Percentiles rank a stretch among this genome's conserved stretches.
These are phyloP conservation scores for Brachionus rubens DNA, from an alignment of 1,140 invertebrate species.

Conservation along the genomic window DNA sequence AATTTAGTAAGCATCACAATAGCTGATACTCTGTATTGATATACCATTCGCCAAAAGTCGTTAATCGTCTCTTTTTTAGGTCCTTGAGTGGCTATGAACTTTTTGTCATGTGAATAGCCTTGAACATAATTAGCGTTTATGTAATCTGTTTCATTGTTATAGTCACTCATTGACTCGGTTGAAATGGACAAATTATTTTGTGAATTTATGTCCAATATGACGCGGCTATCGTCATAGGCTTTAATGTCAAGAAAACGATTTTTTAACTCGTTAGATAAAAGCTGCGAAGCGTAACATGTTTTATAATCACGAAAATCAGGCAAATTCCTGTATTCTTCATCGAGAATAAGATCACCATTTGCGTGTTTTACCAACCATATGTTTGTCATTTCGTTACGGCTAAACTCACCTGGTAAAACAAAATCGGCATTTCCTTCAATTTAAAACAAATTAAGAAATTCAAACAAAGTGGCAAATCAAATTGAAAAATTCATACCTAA, in stretches of 20 bases:
- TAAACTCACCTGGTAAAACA: slow-evolving; percentile 27
- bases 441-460: no score
- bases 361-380: slow-evolving; percentile 42
- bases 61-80: slow-evolving; percentile 84
- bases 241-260: slow-evolving; percentile 39
- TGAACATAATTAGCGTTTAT: slow-evolving; percentile 97
- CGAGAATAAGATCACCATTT: slow-evolving; percentile 43
- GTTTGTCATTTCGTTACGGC: slow-evolving; percentile 27
- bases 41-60: slow-evolving; percentile 95
- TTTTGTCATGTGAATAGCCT: slow-evolving; percentile 93
- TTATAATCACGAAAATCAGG: slow-evolving; percentile 30
- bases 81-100: slow-evolving; percentile 95
- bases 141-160: slow-evolving; percentile 67
- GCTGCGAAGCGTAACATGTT: slow-evolving; percentile 12
- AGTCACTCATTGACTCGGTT: slow-evolving; percentile 10
- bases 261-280: slow-evolving; percentile 4
- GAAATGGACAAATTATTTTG: slow-evolving; percentile 23
- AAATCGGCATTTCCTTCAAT: slow-evolving; percentile 14
- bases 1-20: slow-evolving; percentile 87
- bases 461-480: no score
- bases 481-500: background rate
- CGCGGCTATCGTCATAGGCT: slow-evolving; percentile 42
- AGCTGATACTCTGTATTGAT: slow-evolving; percentile 84
- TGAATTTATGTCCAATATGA: background rate
- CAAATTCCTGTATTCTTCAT: slow-evolving; percentile 45